Percentiles rank a stretch among this genome's conserved stretches.
Evolutionary conservation across 2,888 invertebrate species (phyloP).

Genomic region (Heliconius cydno): DNA sequence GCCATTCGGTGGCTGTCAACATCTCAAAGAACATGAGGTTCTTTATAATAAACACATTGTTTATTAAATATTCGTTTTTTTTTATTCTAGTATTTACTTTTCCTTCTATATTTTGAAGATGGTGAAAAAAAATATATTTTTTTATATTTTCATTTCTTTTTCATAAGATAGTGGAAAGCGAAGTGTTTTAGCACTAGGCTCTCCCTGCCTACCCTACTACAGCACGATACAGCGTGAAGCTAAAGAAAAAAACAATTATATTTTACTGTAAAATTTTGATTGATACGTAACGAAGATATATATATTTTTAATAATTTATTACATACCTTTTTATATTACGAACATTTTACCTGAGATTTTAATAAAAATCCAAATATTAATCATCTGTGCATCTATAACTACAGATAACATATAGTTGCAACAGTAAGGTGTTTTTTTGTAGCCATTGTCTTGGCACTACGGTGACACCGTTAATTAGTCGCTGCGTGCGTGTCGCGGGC

Average conservation of each 20-base stretch:
- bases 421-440: conserved; percentile 43
- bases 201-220: too few relatives aligned
- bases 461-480: conserved; percentile 74
- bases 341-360: neutral
- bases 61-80: conserved; percentile 17
- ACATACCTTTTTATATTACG: neutral
- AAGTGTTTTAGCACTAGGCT: too few relatives aligned
- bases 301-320: neutral
- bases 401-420: conserved; percentile 37
- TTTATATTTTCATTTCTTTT: too few relatives aligned
- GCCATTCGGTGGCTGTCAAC: conserved; percentile 67
- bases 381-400: conserved; percentile 11
- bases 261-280: neutral
- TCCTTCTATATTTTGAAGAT: conserved; percentile 2
- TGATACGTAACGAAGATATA: neutral
- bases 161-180: too few relatives aligned
- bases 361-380: neutral
- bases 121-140: neutral
- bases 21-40: conserved; percentile 45
- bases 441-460: conserved; percentile 47
- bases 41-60: conserved; percentile 42
- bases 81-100: neutral
- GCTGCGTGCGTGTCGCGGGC: conserved; percentile 60
- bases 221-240: too few relatives aligned
- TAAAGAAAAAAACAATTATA: neutral